A percentile compares a stretch with the other conserved stretches of the same genome.
phyloP scores from a whole-genome alignment of 2,888 invertebrate genomes.

The Netelia fuscicornis region DNA sequence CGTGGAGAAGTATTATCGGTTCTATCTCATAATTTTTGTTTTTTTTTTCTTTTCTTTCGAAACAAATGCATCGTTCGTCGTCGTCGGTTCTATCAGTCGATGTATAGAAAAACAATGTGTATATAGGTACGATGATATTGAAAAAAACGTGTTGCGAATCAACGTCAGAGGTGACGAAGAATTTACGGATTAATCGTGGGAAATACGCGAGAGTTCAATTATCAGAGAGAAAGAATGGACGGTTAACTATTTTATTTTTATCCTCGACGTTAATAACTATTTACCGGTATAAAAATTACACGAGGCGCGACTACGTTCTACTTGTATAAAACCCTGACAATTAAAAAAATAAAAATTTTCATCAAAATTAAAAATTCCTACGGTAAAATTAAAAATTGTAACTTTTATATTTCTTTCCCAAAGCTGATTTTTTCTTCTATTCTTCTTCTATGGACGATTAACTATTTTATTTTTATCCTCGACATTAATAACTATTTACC shows the following conservation, averaged over 20 bases:
- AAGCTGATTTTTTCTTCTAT: too few relatives aligned
- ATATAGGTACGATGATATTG: conserved; percentile 11
- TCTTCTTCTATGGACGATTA: neutral
- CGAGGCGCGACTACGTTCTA: too few relatives aligned
- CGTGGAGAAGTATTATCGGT: conserved; percentile 6
- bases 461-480: neutral
- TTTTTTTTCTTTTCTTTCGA: neutral
- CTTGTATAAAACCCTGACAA: too few relatives aligned
- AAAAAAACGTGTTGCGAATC: neutral
- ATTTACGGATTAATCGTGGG: conserved; percentile 44
- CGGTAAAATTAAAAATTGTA: too few relatives aligned
- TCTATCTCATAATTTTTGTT: neutral
- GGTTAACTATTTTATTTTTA: neutral
- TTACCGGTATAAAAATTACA: neutral
- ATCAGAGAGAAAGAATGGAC: neutral
- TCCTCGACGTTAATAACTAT: conserved; percentile 18
- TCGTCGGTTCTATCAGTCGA: neutral
- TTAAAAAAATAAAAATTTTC: too few relatives aligned
- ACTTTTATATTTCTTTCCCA: too few relatives aligned
- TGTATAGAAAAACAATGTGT: neutral
- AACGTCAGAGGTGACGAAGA: conserved; percentile 6
- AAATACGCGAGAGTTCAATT: conserved; percentile 51
- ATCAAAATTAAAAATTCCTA: too few relatives aligned
- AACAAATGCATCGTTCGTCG: neutral
- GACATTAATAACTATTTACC: conserved; percentile 26